phyloP scores from a whole-genome alignment of 2,797 vertebrate species.

The Delichon dasypus region DNA sequence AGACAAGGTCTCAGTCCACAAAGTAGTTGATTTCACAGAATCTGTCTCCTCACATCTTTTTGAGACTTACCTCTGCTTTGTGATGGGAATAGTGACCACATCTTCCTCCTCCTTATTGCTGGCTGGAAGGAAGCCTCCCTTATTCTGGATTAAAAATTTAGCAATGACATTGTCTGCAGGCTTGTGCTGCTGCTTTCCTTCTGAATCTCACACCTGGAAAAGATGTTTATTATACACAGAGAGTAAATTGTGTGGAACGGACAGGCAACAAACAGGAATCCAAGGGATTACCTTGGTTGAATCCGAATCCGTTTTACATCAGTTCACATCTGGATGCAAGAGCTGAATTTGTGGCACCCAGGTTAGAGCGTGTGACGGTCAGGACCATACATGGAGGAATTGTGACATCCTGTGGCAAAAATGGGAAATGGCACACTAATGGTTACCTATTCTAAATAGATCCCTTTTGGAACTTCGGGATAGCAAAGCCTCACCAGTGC shows the following conservation, averaged over 20 bases:
- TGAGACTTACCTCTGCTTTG: not conserved
- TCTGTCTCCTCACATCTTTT: not conserved
- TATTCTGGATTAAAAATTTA: not conserved
- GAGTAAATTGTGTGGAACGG: not conserved
- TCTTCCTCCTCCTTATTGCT: not conserved
- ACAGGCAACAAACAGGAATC: not conserved
- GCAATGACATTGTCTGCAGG: not conserved
- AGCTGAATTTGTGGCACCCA: not conserved
- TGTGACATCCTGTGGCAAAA: conserved; percentile 50
- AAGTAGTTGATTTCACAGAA: not conserved
- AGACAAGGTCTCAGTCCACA: not conserved
- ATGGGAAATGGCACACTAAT: not conserved
- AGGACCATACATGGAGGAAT: not conserved
- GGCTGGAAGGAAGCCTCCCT: not conserved
- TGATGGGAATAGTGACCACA: not conserved
- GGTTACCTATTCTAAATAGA: not conserved
- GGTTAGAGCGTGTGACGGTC: not conserved
- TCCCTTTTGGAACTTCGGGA: not conserved
- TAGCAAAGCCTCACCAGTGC: not conserved
- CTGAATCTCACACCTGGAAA: not conserved
- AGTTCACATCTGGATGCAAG: not conserved
- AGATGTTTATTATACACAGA: not conserved
- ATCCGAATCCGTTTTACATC: not conserved
- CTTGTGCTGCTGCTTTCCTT: not conserved
- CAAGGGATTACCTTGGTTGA: not conserved